Conservation (phyloP, 2,888 invertebrate species). For the Drosophila quasianomalipes region DNA sequence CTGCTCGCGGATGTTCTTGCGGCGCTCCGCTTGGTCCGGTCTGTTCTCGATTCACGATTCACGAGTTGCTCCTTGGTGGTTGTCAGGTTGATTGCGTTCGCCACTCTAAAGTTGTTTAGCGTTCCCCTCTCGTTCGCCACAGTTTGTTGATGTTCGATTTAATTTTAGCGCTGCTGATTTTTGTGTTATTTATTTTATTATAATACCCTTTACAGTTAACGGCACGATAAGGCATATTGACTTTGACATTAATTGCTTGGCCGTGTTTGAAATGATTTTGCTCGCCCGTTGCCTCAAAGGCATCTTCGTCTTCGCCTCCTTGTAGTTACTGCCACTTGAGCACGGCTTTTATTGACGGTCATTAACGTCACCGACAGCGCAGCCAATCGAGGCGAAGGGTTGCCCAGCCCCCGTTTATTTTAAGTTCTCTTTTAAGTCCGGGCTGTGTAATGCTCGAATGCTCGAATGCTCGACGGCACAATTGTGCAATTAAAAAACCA, state of each 20-base stretch:
- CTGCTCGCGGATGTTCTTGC: not conserved
- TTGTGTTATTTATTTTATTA: slow-evolving; percentile 80
- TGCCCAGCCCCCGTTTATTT: not conserved
- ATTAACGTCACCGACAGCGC: slow-evolving; percentile 68
- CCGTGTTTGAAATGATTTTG: slow-evolving; percentile 26
- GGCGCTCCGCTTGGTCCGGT: slow-evolving; percentile 6
- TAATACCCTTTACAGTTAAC: slow-evolving; percentile 80
- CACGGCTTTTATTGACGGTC: slow-evolving; percentile 79
- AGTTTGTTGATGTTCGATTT: slow-evolving; percentile 79
- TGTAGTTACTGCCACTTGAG: slow-evolving; percentile 67
- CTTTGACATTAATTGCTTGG: slow-evolving; percentile 76
- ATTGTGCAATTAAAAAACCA: slow-evolving; percentile 11
- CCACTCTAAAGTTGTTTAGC: slow-evolving; percentile 40
- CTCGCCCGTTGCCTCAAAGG: slow-evolving; percentile 23
- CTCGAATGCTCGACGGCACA: slow-evolving; percentile 1
- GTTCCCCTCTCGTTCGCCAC: slow-evolving; percentile 46
- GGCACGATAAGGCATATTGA: slow-evolving; percentile 78
- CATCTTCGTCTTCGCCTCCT: slow-evolving; percentile 11
- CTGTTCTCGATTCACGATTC: not conserved
- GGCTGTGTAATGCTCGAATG: not conserved
- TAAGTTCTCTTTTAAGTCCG: slow-evolving; percentile 15
- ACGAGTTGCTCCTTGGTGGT: slow-evolving; percentile 24
- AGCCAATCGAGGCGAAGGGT: slow-evolving; percentile 24
- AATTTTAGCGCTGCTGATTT: slow-evolving; percentile 76
- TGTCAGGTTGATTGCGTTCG: slow-evolving; percentile 26